phyloP scores from a whole-genome alignment of 2,888 invertebrate species.

The Brachyopa scutellaris region DNA sequence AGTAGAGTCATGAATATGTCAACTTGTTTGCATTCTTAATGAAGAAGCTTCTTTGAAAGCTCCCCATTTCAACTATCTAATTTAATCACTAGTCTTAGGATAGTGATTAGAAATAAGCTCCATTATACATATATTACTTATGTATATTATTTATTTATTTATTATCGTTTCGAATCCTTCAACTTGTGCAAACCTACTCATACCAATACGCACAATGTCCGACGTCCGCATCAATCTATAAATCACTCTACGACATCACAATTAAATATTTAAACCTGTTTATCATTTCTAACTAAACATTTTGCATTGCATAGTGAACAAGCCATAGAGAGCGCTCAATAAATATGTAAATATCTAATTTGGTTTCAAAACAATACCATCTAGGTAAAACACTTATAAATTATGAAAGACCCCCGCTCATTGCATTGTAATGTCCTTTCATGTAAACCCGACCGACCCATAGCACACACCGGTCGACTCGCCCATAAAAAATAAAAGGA shows the following conservation, averaged over 20 bases:
- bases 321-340: slow-evolving; percentile 33
- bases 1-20: too few species aligned
- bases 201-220: too few species aligned
- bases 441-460: background rate
- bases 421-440: background rate
- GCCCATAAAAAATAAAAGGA: background rate
- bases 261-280: slow-evolving; percentile 67
- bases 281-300: slow-evolving; percentile 54
- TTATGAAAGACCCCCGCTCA: slow-evolving; percentile 41
- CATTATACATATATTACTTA: too few species aligned
- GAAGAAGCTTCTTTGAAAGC: too few species aligned
- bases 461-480: background rate
- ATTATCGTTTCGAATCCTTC: too few species aligned
- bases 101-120: too few species aligned
- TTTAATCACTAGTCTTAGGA: too few species aligned
- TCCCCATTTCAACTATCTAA: too few species aligned
- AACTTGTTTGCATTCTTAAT: too few species aligned
- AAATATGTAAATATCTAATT: slow-evolving; percentile 69
- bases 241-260: slow-evolving; percentile 21
- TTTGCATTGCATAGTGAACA: slow-evolving; percentile 49
- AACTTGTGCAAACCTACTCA: too few species aligned
- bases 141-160: too few species aligned
- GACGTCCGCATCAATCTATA: too few species aligned
- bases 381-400: slow-evolving; percentile 63
- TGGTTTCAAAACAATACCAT: slow-evolving; percentile 62